phyloP scores from a whole-genome alignment of 2,113 vertebrate species.

The Gila orcuttii region DNA sequence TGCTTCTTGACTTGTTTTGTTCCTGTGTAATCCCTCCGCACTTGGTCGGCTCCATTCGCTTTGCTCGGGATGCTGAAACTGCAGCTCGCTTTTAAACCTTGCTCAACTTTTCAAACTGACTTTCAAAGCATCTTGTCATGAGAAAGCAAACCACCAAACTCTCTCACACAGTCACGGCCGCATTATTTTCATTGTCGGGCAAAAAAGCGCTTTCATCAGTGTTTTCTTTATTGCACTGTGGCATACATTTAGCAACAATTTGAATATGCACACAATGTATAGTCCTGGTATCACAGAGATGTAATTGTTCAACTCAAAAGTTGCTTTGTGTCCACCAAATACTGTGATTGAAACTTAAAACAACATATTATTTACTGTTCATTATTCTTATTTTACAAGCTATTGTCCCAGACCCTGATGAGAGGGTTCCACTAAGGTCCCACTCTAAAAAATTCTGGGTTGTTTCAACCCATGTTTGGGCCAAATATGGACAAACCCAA shows the following conservation, averaged over 20 bases:
- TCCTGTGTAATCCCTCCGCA: slow-evolving; percentile 35
- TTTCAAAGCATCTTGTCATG: slow-evolving; percentile 46
- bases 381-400: neutral
- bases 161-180: slow-evolving; percentile 24
- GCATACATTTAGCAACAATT: slow-evolving; percentile 19
- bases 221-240: slow-evolving; percentile 34
- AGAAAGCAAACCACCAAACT: slow-evolving; percentile 27
- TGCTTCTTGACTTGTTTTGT: slow-evolving; percentile 48
- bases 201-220: slow-evolving; percentile 38
- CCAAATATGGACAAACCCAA: too few species aligned
- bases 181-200: neutral
- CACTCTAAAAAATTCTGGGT: too few species aligned
- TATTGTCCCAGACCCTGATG: neutral
- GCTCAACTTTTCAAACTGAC: slow-evolving; percentile 47
- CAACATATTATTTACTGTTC: neutral
- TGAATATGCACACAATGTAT: slow-evolving; percentile 34
- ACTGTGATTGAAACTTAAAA: neutral
- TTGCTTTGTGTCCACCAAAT: slow-evolving; percentile 29
- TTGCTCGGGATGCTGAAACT: slow-evolving; percentile 51
- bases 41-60: slow-evolving; percentile 41
- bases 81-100: slow-evolving; percentile 48
- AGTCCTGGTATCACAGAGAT: slow-evolving; percentile 35
- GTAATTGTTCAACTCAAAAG: neutral
- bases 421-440: neutral
- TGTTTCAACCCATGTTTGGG: too few species aligned